Conservation (phyloP, 2,797 vertebrate genomes). For the Channa striata region DNA sequence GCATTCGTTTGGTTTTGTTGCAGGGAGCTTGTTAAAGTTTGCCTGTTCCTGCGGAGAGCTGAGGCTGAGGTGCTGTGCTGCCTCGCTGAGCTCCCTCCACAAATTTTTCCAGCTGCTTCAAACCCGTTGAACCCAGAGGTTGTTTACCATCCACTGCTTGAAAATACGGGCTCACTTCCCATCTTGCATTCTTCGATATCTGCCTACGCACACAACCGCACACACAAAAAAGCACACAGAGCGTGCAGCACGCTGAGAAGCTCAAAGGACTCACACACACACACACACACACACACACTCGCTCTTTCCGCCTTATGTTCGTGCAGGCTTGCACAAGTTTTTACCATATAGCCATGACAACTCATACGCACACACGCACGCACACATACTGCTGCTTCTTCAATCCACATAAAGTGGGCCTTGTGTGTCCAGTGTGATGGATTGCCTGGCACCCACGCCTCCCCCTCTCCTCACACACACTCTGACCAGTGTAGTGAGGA, state of each 20-base stretch:
- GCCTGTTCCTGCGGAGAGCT: conserved; percentile 60
- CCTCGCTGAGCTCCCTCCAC: conserved; percentile 73
- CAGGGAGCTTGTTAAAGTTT: conserved; percentile 67
- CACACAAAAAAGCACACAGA: conserved; percentile 61
- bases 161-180: conserved; percentile 82
- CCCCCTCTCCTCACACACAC: conserved; percentile 63
- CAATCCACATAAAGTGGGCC: conserved; percentile 80
- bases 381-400: conserved; percentile 63
- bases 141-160: conserved; percentile 84
- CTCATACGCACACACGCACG: conserved; percentile 51
- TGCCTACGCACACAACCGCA: conserved; percentile 69
- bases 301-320: conserved; percentile 14
- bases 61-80: conserved; percentile 52
- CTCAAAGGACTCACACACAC: conserved; percentile 27
- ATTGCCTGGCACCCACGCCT: conserved; percentile 70
- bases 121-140: conserved; percentile 85
- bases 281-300: not conserved
- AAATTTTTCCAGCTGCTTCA: conserved; percentile 86
- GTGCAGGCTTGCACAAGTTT: conserved; percentile 28
- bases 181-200: conserved; percentile 82
- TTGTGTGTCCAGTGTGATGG: conserved; percentile 78
- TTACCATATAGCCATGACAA: conserved; percentile 56
- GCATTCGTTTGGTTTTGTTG: conserved; percentile 62
- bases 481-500: conserved; percentile 69
- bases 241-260: conserved; percentile 29